phyloP scores from a whole-genome alignment of 2,797 vertebrate genomes.

The Chrosomus eos region DNA sequence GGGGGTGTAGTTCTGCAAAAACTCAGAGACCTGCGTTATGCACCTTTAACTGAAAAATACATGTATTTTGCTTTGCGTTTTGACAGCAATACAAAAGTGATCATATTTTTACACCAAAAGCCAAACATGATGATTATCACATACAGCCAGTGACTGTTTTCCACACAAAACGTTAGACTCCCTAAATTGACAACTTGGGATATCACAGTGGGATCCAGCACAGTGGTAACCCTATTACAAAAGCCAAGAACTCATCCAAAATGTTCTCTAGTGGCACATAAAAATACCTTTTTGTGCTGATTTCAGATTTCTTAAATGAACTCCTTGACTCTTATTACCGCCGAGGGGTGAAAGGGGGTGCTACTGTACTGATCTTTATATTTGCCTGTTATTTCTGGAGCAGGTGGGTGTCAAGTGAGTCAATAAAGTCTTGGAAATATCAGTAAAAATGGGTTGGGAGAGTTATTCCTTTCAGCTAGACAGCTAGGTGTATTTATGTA shows the following conservation, averaged over 20 bases:
- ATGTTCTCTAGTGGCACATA: conserved; percentile 1
- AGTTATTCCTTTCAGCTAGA: not conserved
- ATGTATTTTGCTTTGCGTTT: not conserved
- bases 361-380: conserved; percentile 37
- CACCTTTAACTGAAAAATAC: not conserved
- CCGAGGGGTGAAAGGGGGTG: conserved; percentile 23
- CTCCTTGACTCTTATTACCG: conserved; percentile 30
- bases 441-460: conserved; percentile 12
- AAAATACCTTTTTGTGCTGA: conserved; percentile 27
- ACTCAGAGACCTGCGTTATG: too few species aligned
- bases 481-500: not conserved
- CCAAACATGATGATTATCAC: not conserved
- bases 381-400: conserved; percentile 42
- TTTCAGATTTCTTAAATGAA: conserved; percentile 31
- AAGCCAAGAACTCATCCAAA: not conserved
- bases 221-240: conserved; percentile 15
- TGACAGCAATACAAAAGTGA: not conserved
- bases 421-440: conserved; percentile 14
- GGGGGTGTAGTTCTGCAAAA: too few species aligned
- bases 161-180: not conserved
- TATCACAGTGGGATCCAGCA: not conserved
- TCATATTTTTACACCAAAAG: not conserved
- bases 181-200: not conserved
- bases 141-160: not conserved
- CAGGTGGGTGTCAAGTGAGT: conserved; percentile 49